A percentile compares a stretch with the other conserved stretches of the same genome.
phyloP scores from a whole-genome alignment of 2,888 invertebrate species.

The Acleris literana region DNA sequence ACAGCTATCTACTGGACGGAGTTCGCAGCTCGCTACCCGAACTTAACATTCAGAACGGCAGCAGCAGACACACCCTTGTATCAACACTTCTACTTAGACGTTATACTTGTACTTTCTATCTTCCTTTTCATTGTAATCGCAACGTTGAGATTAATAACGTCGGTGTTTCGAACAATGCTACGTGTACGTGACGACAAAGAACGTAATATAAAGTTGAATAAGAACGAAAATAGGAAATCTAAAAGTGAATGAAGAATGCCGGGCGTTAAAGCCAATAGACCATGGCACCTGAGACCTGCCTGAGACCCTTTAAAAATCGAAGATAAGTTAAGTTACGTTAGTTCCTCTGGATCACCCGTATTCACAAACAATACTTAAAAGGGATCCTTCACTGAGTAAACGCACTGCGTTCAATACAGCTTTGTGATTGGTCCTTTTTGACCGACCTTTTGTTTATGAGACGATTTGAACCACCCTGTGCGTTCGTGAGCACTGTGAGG shows the following conservation, averaged over 20 bases:
- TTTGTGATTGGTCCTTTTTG: too few relatives aligned
- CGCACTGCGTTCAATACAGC: too few relatives aligned
- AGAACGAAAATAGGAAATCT: conserved; percentile 47
- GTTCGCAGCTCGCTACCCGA: conserved; percentile 81
- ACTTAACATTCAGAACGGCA: conserved; percentile 73
- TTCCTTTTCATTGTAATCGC: not conserved
- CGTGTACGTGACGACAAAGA: conserved; percentile 18
- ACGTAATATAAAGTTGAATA: conserved; percentile 43
- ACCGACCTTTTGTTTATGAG: too few relatives aligned
- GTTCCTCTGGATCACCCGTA: too few relatives aligned
- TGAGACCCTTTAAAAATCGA: too few relatives aligned
- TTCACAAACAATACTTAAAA: too few relatives aligned
- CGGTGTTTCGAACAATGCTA: conserved; percentile 21
- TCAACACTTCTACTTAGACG: conserved; percentile 75
- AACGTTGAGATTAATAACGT: not conserved
- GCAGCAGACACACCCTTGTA: conserved; percentile 82
- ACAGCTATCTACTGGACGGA: conserved; percentile 87
- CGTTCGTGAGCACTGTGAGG: too few relatives aligned
- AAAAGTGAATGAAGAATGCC: conserved; percentile 40
- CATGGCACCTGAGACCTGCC: too few relatives aligned
- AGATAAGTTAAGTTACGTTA: too few relatives aligned
- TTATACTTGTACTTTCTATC: conserved; percentile 14
- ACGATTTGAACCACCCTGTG: too few relatives aligned
- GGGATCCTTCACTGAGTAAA: too few relatives aligned
- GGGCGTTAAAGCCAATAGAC: not conserved